These are phyloP conservation scores for Paratilapia polleni DNA, from an alignment of 2,113 vertebrate species.

Conservation along the genomic window DNA sequence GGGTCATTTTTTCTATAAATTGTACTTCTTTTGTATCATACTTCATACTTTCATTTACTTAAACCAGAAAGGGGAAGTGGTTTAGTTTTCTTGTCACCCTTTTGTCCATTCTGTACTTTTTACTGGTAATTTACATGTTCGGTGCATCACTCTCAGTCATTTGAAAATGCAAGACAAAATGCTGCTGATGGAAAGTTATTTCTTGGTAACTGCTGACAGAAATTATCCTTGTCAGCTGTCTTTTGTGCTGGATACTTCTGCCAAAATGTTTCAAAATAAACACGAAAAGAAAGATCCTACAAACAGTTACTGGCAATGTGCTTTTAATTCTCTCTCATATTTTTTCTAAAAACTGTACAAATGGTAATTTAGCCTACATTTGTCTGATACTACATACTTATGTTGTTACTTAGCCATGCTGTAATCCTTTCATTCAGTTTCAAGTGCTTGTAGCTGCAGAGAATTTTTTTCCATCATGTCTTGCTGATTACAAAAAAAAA, in stretches of 20 bases:
- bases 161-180: not conserved
- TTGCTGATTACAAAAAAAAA: not conserved
- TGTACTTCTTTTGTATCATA: accelerated
- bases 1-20: not conserved
- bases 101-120: not conserved
- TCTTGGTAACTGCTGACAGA: not conserved
- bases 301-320: not conserved
- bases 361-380: too few relatives aligned
- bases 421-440: not conserved
- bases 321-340: not conserved
- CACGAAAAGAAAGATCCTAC: not conserved
- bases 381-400: too few relatives aligned
- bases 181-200: not conserved
- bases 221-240: not conserved
- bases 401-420: too few relatives aligned
- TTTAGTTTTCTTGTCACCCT: too few relatives aligned
- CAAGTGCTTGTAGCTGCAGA: not conserved
- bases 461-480: not conserved
- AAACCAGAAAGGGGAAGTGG: not conserved
- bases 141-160: not conserved
- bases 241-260: not conserved
- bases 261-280: not conserved
- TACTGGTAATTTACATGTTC: not conserved
- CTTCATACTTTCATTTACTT: accelerated
- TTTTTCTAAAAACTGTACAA: not conserved